Conservation (phyloP, 2,113 vertebrate species). For the Microtus oregoni region DNA sequence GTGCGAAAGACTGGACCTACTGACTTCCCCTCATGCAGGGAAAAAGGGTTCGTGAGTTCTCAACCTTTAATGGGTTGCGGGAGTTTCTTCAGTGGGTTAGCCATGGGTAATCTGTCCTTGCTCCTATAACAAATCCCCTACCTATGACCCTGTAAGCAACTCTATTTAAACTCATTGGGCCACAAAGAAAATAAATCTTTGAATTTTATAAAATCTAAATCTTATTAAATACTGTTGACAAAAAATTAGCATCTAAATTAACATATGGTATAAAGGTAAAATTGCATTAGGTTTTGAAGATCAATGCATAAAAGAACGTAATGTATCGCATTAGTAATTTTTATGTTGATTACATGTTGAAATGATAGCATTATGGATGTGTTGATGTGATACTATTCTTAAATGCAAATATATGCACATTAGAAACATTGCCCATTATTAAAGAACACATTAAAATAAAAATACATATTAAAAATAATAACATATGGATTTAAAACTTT, state of each 20-base stretch:
- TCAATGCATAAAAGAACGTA: not conserved
- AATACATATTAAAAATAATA: slow-evolving; percentile 15
- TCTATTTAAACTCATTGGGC: not conserved
- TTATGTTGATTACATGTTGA: not conserved
- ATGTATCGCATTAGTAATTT: not conserved
- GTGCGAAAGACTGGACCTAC: not conserved
- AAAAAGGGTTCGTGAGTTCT: not conserved
- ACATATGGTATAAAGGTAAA: not conserved
- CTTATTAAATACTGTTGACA: not conserved
- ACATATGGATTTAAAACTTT: not conserved
- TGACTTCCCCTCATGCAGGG: not conserved
- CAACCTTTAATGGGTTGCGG: not conserved
- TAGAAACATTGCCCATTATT: not conserved
- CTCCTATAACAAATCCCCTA: not conserved
- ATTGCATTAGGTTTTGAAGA: not conserved
- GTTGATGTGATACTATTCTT: not conserved
- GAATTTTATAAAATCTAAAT: not conserved
- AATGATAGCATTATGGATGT: not conserved
- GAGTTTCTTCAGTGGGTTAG: not conserved
- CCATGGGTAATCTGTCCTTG: not conserved
- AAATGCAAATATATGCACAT: not conserved
- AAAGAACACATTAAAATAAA: slow-evolving; percentile 19
- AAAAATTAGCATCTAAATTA: not conserved
- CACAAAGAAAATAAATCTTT: not conserved
- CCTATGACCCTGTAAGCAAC: not conserved